Percentiles rank a stretch among this genome's conserved stretches.
These are phyloP conservation scores for Alsophila aescularia DNA, from an alignment of 2,888 invertebrate genomes.

Conservation along the genomic window DNA sequence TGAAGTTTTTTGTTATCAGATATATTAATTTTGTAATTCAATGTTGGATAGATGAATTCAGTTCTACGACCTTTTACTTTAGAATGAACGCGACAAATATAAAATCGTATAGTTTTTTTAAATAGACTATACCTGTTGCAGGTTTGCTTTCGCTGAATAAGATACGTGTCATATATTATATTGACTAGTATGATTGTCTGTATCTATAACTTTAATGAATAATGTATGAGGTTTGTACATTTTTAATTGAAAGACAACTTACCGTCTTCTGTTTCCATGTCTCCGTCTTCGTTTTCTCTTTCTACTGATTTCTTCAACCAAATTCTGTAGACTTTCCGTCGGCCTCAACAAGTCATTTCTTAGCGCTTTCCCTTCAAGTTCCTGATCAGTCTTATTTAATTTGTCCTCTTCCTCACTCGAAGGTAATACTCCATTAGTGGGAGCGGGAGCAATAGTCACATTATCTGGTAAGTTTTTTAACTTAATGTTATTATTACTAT, in stretches of 20 bases:
- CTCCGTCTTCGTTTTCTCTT: slow-evolving; percentile 66
- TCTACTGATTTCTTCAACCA: slow-evolving; percentile 57
- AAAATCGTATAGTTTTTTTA: too few species aligned
- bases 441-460: slow-evolving; percentile 74
- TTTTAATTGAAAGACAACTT: slow-evolving; percentile 41
- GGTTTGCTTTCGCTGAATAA: too few species aligned
- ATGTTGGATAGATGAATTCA: too few species aligned
- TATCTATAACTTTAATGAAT: too few species aligned
- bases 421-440: slow-evolving; percentile 74
- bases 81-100: too few species aligned
- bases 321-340: slow-evolving; percentile 72
- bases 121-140: too few species aligned
- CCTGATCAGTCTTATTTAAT: slow-evolving; percentile 60
- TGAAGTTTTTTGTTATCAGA: too few species aligned
- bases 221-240: too few species aligned
- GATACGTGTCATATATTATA: too few species aligned
- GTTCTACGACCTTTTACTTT: too few species aligned
- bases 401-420: slow-evolving; percentile 71
- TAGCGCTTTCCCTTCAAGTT: slow-evolving; percentile 45
- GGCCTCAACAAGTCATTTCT: slow-evolving; percentile 67
- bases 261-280: slow-evolving; percentile 77
- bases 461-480: slow-evolving; percentile 76
- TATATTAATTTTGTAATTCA: too few species aligned
- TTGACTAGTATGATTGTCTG: too few species aligned
- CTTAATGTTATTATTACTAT: slow-evolving; percentile 75